Percentiles rank a stretch among this genome's conserved stretches.
Conservation (phyloP, 2,113 vertebrate species). For the Hypocryptadius cinnamomeus region DNA sequence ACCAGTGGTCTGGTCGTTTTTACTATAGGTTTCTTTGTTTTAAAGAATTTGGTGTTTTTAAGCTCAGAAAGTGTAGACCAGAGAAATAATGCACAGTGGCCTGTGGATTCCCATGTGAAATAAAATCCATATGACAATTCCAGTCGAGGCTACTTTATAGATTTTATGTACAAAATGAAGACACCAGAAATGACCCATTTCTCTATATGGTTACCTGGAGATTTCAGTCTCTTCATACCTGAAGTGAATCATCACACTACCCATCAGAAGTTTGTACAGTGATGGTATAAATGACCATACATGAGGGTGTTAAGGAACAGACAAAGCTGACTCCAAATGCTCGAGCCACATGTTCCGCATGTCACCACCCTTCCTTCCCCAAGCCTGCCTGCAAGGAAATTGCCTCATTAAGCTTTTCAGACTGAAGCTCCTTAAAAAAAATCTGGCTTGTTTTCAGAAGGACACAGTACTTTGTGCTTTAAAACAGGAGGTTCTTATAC, state of each 20-base stretch:
- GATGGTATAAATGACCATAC: not conserved
- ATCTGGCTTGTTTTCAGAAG: not conserved
- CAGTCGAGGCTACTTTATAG: not conserved
- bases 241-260: not conserved
- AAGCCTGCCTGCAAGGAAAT: constrained; percentile 25
- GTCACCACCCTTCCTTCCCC: constrained; percentile 42
- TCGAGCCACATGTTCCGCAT: not conserved
- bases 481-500: not conserved
- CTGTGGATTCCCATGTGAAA: not conserved
- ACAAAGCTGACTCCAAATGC: not conserved
- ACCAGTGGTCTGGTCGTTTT: not conserved
- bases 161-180: not conserved
- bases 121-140: not conserved
- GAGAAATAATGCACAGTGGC: not conserved
- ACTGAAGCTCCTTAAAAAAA: not conserved
- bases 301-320: not conserved
- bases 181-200: not conserved
- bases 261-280: not conserved
- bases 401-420: constrained; percentile 32
- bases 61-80: not conserved
- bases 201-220: not conserved
- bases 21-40: not conserved
- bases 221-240: not conserved
- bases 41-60: not conserved
- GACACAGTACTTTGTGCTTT: not conserved